phyloP scores from a whole-genome alignment of 2,888 invertebrate species.

The Artemia sinica region DNA sequence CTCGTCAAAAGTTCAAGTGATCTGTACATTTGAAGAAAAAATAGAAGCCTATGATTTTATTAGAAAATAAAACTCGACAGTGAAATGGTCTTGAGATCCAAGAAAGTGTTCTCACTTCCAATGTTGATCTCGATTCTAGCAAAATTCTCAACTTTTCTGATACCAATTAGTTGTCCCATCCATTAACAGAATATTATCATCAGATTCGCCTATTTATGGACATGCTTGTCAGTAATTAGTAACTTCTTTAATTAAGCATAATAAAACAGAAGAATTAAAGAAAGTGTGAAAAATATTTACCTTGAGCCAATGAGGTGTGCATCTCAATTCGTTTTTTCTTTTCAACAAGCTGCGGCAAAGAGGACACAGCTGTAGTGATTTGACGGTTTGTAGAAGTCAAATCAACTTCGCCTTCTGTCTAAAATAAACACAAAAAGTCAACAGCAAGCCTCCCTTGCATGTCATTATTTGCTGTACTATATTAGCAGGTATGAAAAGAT shows the following conservation, averaged over 20 bases:
- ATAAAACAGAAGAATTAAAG: background rate
- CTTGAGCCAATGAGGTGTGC: conserved; percentile 96
- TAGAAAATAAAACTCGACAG: too few relatives aligned
- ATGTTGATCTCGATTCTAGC: too few relatives aligned
- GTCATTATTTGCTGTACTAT: too few relatives aligned
- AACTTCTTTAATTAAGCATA: background rate
- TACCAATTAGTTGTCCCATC: too few relatives aligned
- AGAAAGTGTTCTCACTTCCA: too few relatives aligned
- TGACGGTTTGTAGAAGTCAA: conserved; percentile 11
- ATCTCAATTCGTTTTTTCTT: conserved; percentile 93
- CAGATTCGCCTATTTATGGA: background rate
- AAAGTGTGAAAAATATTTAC: conserved; percentile 31
- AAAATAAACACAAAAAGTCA: background rate
- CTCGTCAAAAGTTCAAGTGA: too few relatives aligned
- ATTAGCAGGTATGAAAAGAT: too few relatives aligned
- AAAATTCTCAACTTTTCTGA: too few relatives aligned
- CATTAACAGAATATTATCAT: too few relatives aligned
- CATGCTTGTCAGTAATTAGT: background rate
- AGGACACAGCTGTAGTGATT: conserved; percentile 59
- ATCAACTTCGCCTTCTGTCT: conserved; percentile 7
- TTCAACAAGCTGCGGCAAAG: conserved; percentile 86
- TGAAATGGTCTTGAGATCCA: too few relatives aligned
- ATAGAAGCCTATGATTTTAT: too few relatives aligned
- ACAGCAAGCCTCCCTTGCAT: background rate
- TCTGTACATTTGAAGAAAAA: too few relatives aligned